These are phyloP conservation scores for Cyanocitta stelleri DNA, from an alignment of 2,113 vertebrate genomes.

Conservation along the genomic window DNA sequence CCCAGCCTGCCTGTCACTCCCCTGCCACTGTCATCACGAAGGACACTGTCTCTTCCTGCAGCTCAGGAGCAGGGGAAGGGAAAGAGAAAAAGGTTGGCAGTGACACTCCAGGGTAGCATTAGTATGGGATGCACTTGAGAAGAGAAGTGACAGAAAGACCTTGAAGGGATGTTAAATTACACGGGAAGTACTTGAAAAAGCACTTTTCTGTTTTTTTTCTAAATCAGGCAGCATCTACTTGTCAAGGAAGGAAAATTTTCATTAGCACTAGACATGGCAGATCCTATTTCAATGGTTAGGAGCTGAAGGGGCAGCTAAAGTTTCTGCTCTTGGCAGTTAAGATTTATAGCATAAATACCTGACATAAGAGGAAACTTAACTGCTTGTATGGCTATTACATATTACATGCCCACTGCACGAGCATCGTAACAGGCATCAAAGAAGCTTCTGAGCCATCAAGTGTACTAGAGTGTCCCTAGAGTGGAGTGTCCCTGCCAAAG, in stretches of 20 bases:
- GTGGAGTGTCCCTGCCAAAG: not conserved
- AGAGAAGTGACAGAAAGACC: not conserved
- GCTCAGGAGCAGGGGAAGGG: not conserved
- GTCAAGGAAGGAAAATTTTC: not conserved
- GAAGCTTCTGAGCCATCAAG: not conserved
- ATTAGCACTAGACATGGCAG: not conserved
- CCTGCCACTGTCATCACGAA: not conserved
- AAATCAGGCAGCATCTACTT: not conserved
- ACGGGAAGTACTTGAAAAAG: not conserved
- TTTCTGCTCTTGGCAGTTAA: not conserved
- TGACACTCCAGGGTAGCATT: not conserved
- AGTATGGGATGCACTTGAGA: not conserved
- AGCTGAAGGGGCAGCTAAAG: not conserved
- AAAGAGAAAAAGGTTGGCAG: not conserved
- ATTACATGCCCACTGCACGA: not conserved
- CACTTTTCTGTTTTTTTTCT: not conserved
- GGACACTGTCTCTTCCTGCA: not conserved
- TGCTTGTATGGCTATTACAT: not conserved
- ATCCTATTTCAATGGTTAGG: slow-evolving; percentile 7
- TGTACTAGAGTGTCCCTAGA: not conserved
- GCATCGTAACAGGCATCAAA: not conserved
- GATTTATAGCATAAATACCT: not conserved
- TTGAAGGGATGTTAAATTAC: not conserved
- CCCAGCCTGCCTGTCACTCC: slow-evolving; percentile 40
- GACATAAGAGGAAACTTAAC: not conserved